Evolutionary conservation across 1,140 invertebrate species (phyloP).

Genomic region (Bombus picipes): DNA sequence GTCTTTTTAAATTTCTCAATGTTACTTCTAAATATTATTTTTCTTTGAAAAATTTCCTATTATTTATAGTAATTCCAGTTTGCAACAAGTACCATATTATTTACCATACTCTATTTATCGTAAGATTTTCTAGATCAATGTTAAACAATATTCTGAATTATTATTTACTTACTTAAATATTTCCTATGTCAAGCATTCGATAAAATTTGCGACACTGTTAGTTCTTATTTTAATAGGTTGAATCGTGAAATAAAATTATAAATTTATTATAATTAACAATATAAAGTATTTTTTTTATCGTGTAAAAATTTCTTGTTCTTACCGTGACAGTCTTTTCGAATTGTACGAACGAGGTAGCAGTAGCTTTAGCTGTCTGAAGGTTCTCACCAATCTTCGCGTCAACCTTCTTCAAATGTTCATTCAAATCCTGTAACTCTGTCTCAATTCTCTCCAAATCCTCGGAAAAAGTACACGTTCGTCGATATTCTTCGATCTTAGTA

Average conservation of each 20-base stretch:
- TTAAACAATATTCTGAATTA: neutral
- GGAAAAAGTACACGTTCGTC: constrained; percentile 88
- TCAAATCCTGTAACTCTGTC: constrained; percentile 78
- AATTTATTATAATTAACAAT: too few relatives aligned
- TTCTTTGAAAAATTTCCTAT: neutral
- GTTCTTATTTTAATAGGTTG: neutral
- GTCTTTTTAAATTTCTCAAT: too few relatives aligned
- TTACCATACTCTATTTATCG: neutral
- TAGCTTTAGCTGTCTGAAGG: constrained; percentile 86
- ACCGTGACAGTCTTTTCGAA: constrained; percentile 92
- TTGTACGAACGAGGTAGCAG: constrained; percentile 88
- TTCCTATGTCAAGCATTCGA: neutral
- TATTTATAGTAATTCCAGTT: neutral
- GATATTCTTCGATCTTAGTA: constrained; percentile 85
- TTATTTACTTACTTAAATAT: neutral
- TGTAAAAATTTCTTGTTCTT: constrained; percentile 60
- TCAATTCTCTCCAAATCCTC: constrained; percentile 89
- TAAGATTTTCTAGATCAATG: neutral
- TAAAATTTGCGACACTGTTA: neutral
- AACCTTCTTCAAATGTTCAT: constrained; percentile 72
- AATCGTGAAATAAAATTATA: too few relatives aligned
- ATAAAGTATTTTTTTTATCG: too few relatives aligned
- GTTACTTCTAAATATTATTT: too few relatives aligned
- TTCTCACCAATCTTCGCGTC: constrained; percentile 85
- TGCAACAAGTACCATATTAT: neutral